Base-by-base conservation (phyloP, 37 sponge, comb jelly and placozoan genomes). In the Beroe ovata region DNA sequence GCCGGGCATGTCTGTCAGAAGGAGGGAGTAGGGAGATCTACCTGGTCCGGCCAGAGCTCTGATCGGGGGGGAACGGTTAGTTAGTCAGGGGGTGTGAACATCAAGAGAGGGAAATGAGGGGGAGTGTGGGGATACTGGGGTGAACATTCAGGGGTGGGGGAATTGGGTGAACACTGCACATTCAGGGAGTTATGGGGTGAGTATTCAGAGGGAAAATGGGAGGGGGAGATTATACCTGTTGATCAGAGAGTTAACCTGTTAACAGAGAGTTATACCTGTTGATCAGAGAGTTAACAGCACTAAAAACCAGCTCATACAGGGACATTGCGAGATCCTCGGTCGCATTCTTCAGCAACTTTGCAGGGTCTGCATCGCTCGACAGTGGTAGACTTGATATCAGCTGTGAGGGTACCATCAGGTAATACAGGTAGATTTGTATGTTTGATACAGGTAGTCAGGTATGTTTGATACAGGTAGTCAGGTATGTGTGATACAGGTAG, bases 271-370 rank as follows among this genome's bases (percentile, higher is more conserved):
- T 42, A 21, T 42, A 77, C 30, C 99, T 89, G 89, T 99, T 99
- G 62, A 99, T 96, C 38, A 99, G 93, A 42, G 92, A 90, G 22
- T 96, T 90, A 0, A 99, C 92, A n/a, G 95, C 92, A 69, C 89
- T 91, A 90, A 96, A 93, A 40, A 95, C 94, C 22, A 95, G 94
- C 36, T 99, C 99, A 77, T 96, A 99, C 21, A 99, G 95, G 14
- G 96, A 97, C 92, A 95, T 95, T 59, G 93, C 95, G 60, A 97
- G 94, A 42, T 91, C 92, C 38, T 93, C 95, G 14, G 94, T 88
- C 4, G 92, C 72, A 6, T 90, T 91, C 41, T 69, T 59, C 34
- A 92, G 88, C 29, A 92, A 72, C 33, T 89, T 93, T 3, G 91
- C 90, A 28, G 89, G 64, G 25, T 91, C 89, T 26, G 91, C 77